Base-by-base conservation (phyloP, 1,140 invertebrate genomes). In the Maconellicoccus hirsutus region DNA sequence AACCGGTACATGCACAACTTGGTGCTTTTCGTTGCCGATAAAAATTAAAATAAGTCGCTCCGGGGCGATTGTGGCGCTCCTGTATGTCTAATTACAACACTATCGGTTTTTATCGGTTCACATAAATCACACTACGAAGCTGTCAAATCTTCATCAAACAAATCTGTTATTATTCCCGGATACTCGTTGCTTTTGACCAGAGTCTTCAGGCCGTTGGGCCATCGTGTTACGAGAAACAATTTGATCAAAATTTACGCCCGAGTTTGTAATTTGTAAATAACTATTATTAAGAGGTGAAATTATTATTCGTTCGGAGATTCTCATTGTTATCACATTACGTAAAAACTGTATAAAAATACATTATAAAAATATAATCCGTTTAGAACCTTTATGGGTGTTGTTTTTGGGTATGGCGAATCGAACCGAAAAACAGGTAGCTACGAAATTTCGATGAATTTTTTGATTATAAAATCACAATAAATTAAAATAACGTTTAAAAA, bases 131-230 rank as follows among this genome's bases (percentile, higher is more conserved):
- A 23, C 3, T 66, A 66, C 61, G 21, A 66, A 66, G 61, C 61
- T 66, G 61, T 66, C 61, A 66, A 66, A 66, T 66, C 61, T 66
- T 66, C 61, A 66, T 66, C 61, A 66, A 66, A 66, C 61, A 66
- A 66, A 66, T 6, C 61, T 66, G 61, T 66, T 66, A 66, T 66
- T 66, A 66, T 66, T 66, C 25, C 25, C 16, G 10, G 61, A 66
- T 12, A 22, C 16, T 22, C 22, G 52, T 26, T 25, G 21, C 22
- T 66, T 66, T 23, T 52, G 42, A 3, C 12, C 12, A 14, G 42
- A 52, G 42, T 52, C 61, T 66, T 66, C 25, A 22, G 61, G 25
- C 10, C 19, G 3, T 25, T 4, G 19, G 59, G 59, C 59, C 61
- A 19, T 66, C 61, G 19, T 66, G 25, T 23, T 23, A 66, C 10